phyloP scores from a whole-genome alignment of 1,140 invertebrate species.

The Aphaenogaster ashmeadi region DNA sequence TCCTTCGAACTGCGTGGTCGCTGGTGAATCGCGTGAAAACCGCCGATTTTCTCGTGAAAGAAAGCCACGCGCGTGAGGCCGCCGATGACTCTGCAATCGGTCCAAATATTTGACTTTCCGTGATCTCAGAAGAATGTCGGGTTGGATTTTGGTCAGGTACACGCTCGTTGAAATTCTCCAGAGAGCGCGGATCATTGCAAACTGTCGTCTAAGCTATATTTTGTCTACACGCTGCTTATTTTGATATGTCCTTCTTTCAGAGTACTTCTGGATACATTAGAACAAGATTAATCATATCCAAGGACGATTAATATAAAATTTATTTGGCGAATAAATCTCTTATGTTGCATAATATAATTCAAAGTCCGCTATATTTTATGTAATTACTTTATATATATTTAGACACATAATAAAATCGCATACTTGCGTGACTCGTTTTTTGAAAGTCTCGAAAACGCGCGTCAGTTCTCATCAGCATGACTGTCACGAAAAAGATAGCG shows the following conservation, averaged over 20 bases:
- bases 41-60: constrained; percentile 67
- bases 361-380: neutral
- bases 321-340: neutral
- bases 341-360: neutral
- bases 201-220: constrained; percentile 34
- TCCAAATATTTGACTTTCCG: constrained; percentile 83
- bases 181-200: constrained; percentile 51
- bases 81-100: constrained; percentile 80
- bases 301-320: neutral
- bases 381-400: neutral
- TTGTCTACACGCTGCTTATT: constrained; percentile 2
- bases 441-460: constrained; percentile 17
- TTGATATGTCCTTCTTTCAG: neutral
- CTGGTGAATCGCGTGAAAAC: constrained; percentile 78
- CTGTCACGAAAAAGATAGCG: constrained; percentile 59
- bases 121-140: constrained; percentile 31
- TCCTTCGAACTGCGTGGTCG: constrained; percentile 73
- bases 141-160: constrained; percentile 42
- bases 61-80: constrained; percentile 74
- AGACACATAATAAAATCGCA: neutral
- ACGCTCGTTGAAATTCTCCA: constrained; percentile 65
- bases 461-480: constrained; percentile 56
- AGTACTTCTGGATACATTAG: neutral
- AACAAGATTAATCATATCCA: neutral
- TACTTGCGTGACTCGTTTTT: neutral